Conservation (phyloP, 2,888 invertebrate species). For the Ceratothoa steindachneri region DNA sequence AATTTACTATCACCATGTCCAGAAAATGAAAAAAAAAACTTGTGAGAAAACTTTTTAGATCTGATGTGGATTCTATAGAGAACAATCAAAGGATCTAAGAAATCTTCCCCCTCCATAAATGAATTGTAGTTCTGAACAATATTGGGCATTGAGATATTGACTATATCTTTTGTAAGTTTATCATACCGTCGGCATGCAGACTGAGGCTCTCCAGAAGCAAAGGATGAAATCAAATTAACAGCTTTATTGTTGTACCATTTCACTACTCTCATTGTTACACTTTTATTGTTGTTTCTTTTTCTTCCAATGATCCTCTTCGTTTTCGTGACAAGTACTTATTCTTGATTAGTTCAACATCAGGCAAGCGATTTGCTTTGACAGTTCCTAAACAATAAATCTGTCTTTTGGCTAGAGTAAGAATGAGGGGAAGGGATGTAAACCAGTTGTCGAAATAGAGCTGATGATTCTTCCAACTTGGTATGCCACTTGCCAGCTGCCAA, state of each 20-base stretch:
- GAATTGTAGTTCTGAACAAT: not conserved
- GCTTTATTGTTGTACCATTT: not conserved
- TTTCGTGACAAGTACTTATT: not conserved
- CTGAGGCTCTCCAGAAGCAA: not conserved
- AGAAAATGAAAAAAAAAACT: too few relatives aligned
- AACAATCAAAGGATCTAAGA: not conserved
- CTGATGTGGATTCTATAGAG: not conserved
- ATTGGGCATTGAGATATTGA: not conserved
- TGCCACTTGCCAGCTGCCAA: not conserved
- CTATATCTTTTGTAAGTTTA: not conserved
- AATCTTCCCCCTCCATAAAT: not conserved
- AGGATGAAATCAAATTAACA: not conserved
- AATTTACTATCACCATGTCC: too few relatives aligned
- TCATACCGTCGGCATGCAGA: not conserved
- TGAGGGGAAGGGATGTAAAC: not conserved
- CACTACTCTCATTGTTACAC: not conserved
- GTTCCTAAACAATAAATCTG: not conserved
- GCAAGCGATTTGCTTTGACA: not conserved
- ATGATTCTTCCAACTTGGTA: not conserved
- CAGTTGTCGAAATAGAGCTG: not conserved
- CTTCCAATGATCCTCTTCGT: not conserved
- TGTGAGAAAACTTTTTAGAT: not conserved
- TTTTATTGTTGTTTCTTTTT: too few relatives aligned
- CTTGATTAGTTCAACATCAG: not conserved
- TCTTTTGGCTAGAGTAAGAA: not conserved